Conservation (phyloP, 1,140 invertebrate species). For the Temnothorax nylanderi region DNA sequence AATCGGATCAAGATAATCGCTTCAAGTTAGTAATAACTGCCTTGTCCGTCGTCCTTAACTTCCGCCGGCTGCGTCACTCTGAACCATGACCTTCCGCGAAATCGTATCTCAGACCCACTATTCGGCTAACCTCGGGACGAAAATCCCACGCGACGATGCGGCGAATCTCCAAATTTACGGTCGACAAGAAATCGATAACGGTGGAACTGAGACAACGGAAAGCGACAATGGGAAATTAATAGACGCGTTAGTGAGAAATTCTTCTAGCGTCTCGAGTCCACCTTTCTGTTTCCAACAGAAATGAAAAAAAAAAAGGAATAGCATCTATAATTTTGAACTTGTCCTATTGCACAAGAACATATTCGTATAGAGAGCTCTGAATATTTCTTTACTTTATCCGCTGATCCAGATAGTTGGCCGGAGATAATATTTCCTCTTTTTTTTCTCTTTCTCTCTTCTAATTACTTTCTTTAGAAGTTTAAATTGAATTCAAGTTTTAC, state of each 20-base stretch:
- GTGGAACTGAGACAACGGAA: neutral
- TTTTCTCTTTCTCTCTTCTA: neutral
- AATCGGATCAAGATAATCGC: constrained; percentile 62
- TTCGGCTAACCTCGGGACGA: constrained; percentile 15
- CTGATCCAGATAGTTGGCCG: neutral
- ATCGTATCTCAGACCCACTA: constrained; percentile 27
- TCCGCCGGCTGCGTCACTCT: constrained; percentile 49
- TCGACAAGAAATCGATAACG: constrained; percentile 30
- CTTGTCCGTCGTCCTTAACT: constrained; percentile 35
- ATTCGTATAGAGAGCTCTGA: neutral
- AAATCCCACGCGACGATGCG: constrained; percentile 46
- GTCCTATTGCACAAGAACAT: neutral
- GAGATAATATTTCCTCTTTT: neutral
- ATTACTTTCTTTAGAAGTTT: neutral
- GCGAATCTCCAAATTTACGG: constrained; percentile 34
- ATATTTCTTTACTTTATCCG: constrained; percentile 4
- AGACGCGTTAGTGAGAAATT: neutral
- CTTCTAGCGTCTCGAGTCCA: neutral
- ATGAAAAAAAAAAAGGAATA: neutral
- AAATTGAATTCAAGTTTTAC: constrained; percentile 29
- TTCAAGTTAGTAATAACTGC: constrained; percentile 40
- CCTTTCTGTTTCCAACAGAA: neutral
- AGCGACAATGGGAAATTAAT: neutral
- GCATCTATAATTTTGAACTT: constrained; percentile 8
- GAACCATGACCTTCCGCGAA: constrained; percentile 72